Conservation (phyloP, 1,140 invertebrate species). For the Ectropis grisescens region DNA sequence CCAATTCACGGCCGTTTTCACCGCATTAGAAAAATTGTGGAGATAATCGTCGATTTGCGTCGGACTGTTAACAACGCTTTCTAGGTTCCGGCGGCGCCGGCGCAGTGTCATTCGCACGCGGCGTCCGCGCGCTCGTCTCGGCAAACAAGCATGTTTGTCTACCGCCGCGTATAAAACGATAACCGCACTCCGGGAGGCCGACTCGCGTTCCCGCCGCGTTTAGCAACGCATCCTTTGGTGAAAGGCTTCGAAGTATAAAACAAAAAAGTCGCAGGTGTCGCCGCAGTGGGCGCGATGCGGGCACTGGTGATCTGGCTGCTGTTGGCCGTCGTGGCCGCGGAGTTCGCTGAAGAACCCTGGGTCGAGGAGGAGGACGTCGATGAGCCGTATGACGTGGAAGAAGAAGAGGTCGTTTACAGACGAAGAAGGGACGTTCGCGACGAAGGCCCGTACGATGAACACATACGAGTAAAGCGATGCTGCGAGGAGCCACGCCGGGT, state of each 20-base stretch:
- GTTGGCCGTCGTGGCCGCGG: conserved; percentile 27
- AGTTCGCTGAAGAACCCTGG: conserved; percentile 41
- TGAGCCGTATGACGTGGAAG: conserved; percentile 42
- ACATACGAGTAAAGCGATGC: conserved; percentile 33
- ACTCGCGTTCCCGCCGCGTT: conserved; percentile 1
- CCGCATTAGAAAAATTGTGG: conserved; percentile 26
- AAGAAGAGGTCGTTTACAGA: conserved; percentile 24
- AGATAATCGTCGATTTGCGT: conserved; percentile 35
- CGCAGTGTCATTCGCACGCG: conserved; percentile 17
- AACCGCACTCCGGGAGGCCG: conserved; percentile 5
- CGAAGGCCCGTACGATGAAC: conserved; percentile 31
- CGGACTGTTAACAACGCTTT: conserved; percentile 39
- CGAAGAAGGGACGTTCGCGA: conserved; percentile 26
- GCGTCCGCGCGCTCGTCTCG: conserved; percentile 17
- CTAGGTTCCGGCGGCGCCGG: conserved; percentile 15
- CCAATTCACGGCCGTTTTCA: conserved; percentile 39
- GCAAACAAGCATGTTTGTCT: conserved; percentile 26
- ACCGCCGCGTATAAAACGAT: conserved; percentile 23
- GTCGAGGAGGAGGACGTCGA: conserved; percentile 53
- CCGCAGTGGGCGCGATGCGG: conserved; percentile 37
- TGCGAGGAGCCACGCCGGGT: conserved; percentile 19
- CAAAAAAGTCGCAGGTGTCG: conserved; percentile 33
- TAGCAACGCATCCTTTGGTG: conserved; percentile 33
- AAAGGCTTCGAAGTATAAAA: conserved; percentile 48
- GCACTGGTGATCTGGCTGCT: conserved; percentile 29